Evolutionary conservation across 2,888 invertebrate genomes (phyloP).

Genomic region (Helleia helle): DNA sequence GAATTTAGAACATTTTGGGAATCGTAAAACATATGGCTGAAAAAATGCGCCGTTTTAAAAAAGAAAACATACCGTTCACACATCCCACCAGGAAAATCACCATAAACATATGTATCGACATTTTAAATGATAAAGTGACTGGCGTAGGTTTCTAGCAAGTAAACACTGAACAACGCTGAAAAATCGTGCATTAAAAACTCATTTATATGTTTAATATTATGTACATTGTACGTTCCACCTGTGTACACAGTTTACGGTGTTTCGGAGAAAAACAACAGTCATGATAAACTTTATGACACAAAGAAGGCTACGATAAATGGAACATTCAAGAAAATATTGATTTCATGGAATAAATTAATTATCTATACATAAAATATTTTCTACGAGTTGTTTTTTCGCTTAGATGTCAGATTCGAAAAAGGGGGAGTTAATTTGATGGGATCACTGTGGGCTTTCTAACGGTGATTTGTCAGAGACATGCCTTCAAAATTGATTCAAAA

Average conservation of each 20-base stretch:
- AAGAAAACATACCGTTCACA: conserved; percentile 40
- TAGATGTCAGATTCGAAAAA: no score
- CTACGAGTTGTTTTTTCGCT: no score
- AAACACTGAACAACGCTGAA: conserved; percentile 32
- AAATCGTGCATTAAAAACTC: conserved; percentile 27
- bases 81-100: conserved; percentile 26
- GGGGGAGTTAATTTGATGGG: no score
- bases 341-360: no score
- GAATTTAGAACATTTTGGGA: no score
- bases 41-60: no score
- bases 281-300: no score
- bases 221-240: conserved; percentile 33
- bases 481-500: no score
- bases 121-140: conserved; percentile 21
- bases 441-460: no score
- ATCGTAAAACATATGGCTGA: no score
- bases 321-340: not conserved
- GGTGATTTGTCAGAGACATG: no score
- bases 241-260: conserved; percentile 36
- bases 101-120: conserved; percentile 33
- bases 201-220: conserved; percentile 40
- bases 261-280: conserved; percentile 1
- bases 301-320: not conserved
- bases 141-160: not conserved
- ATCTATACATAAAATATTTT: no score